Percentiles rank a stretch among this genome's conserved stretches.
phyloP scores from a whole-genome alignment of 1,140 invertebrate genomes.

The Paramacrobiotus metropolitanus region DNA sequence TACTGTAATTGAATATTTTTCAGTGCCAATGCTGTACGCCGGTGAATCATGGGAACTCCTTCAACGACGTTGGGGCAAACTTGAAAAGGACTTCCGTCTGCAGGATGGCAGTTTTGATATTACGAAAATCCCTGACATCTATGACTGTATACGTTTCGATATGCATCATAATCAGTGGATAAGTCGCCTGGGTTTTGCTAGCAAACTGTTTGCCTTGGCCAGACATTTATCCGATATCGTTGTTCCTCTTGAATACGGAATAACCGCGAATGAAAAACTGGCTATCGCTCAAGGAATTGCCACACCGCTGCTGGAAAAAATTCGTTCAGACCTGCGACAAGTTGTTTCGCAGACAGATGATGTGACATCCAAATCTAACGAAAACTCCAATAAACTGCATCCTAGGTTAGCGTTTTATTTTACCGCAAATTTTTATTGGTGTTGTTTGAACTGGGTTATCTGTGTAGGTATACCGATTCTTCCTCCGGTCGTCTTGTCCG shows the following conservation, averaged over 20 bases:
- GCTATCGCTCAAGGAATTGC: constrained; percentile 93
- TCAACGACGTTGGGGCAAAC: constrained; percentile 88
- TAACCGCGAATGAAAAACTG: constrained; percentile 80
- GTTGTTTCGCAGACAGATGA: constrained; percentile 54
- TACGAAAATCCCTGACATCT: constrained; percentile 97
- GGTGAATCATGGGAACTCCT: constrained; percentile 97
- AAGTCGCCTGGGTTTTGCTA: neutral
- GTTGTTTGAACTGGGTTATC: neutral
- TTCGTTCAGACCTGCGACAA: constrained; percentile 72
- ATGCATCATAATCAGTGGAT: constrained; percentile 40
- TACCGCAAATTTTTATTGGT: neutral
- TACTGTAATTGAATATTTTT: too few relatives aligned
- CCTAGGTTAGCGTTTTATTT: constrained; percentile 38
- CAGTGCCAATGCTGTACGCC: constrained; percentile 74
- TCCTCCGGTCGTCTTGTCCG: constrained; percentile 89
- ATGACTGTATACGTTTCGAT: constrained; percentile 98
- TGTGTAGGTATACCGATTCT: constrained; percentile 66
- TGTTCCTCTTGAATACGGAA: constrained; percentile 55
- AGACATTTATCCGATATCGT: constrained; percentile 10
- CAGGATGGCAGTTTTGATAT: constrained; percentile 82
- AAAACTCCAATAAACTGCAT: constrained; percentile 81
- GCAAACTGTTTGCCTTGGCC: neutral
- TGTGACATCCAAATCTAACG: too few relatives aligned
- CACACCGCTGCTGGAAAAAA: constrained; percentile 83
- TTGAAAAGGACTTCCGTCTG: constrained; percentile 90